Percentiles rank a stretch among this genome's conserved stretches.
These are phyloP conservation scores for Dastarcus helophoroides DNA, from an alignment of 2,888 invertebrate genomes.

Conservation along the genomic window DNA sequence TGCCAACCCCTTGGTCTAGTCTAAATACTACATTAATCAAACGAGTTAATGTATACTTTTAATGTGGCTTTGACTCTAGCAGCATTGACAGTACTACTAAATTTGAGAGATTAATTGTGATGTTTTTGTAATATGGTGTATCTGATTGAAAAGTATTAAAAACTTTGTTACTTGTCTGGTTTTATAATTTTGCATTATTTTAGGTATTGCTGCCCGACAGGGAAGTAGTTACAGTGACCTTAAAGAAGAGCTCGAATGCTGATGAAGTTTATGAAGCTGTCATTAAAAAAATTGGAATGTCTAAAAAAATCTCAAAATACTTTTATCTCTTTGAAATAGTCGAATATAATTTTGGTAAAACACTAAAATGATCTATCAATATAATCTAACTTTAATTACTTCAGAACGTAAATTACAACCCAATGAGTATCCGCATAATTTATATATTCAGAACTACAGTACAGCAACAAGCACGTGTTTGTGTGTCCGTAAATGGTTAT, in stretches of 20 bases:
- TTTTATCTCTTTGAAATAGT: constrained; percentile 96
- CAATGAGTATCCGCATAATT: constrained; percentile 90
- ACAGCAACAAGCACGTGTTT: constrained; percentile 95
- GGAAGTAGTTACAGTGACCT: constrained; percentile 77
- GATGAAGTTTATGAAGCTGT: constrained; percentile 85
- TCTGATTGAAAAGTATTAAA: too few species aligned
- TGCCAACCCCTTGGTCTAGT: too few species aligned
- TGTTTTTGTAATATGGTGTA: too few species aligned
- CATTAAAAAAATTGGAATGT: constrained; percentile 71
- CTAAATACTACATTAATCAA: too few species aligned
- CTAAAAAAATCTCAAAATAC: constrained; percentile 71
- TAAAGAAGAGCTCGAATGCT: constrained; percentile 79
- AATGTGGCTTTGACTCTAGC: too few species aligned
- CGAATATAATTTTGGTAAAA: constrained; percentile 89
- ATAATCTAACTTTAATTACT: not conserved
- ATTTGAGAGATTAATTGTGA: too few species aligned
- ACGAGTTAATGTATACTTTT: too few species aligned
- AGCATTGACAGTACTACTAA: too few species aligned
- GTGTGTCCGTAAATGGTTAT: constrained; percentile 78
- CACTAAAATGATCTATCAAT: constrained; percentile 2
- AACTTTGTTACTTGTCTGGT: too few species aligned
- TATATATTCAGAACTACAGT: constrained; percentile 98
- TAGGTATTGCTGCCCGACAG: constrained; percentile 78
- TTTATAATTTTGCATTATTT: constrained; percentile 18
- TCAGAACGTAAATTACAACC: constrained; percentile 86